Percentiles rank a stretch among this genome's conserved stretches.
These are phyloP conservation scores for Junonia oenone DNA, from an alignment of 2,888 invertebrate genomes.

Conservation along the genomic window DNA sequence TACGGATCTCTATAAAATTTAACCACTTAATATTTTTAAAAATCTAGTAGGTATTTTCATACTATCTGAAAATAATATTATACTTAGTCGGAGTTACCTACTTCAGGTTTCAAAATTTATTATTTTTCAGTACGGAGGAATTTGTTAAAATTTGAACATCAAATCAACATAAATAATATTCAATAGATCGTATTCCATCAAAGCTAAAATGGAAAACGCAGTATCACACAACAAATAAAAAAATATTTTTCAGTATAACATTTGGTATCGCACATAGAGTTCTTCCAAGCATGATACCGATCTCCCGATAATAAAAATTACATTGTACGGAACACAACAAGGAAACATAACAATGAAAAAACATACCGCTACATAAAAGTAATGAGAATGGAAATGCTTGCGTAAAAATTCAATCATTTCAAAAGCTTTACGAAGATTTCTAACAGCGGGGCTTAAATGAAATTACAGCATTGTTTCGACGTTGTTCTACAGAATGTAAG, in stretches of 20 bases:
- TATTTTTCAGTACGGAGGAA: too few species aligned
- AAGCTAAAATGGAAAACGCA: too few species aligned
- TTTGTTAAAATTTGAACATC: too few species aligned
- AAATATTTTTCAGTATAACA: background rate
- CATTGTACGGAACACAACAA: background rate
- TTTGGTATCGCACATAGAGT: background rate
- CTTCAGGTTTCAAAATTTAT: too few species aligned
- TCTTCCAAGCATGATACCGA: background rate
- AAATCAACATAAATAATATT: too few species aligned
- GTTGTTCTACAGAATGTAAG: constrained; percentile 9
- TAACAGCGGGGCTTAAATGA: constrained; percentile 40
- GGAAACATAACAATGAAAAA: constrained; percentile 7
- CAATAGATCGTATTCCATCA: too few species aligned
- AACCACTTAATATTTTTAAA: too few species aligned
- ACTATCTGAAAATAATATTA: too few species aligned
- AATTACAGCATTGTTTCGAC: constrained; percentile 41
- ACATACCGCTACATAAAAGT: constrained; percentile 18
- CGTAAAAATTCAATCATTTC: constrained; percentile 53
- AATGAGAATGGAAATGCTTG: constrained; percentile 28
- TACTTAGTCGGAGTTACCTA: too few species aligned
- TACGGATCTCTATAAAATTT: too few species aligned
- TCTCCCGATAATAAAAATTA: background rate
- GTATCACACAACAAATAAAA: background rate
- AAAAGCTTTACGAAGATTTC: constrained; percentile 48
- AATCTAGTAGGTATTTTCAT: too few species aligned